These are phyloP conservation scores for Lepilemur ruficaudatus DNA, from an alignment of 2,797 vertebrate genomes.

Conservation along the genomic window DNA sequence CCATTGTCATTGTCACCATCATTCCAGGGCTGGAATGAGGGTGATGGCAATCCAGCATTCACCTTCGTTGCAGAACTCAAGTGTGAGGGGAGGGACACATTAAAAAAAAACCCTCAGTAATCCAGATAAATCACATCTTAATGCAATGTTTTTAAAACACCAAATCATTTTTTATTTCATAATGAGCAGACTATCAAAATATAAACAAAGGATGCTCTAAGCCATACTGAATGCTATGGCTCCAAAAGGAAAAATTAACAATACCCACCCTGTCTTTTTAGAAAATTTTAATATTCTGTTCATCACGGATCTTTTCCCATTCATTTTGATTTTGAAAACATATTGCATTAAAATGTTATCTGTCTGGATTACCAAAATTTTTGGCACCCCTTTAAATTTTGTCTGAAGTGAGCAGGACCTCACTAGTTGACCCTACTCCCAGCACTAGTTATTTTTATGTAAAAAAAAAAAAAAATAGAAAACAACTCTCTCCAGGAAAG, in stretches of 20 bases:
- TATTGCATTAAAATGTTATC: neutral
- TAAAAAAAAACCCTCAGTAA: neutral
- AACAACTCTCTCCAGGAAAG: neutral
- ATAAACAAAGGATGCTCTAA: neutral
- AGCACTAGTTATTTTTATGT: neutral
- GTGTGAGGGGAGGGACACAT: neutral
- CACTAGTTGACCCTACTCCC: accelerated
- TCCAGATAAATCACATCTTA: slow-evolving; percentile 46
- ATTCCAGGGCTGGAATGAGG: neutral
- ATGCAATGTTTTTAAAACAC: neutral
- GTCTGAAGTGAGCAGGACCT: neutral
- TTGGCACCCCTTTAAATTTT: neutral
- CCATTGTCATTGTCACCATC: no score
- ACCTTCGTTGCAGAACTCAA: neutral
- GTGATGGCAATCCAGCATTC: neutral
- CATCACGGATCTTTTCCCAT: neutral
- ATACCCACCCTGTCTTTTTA: neutral
- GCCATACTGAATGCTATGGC: neutral
- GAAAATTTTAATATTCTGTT: neutral
- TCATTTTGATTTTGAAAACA: neutral
- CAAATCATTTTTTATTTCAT: neutral
- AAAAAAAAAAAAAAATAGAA: neutral
- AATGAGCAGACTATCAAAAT: neutral
- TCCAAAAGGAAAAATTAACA: neutral
- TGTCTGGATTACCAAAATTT: neutral